Evolutionary conservation across 1,140 invertebrate genomes (phyloP).

Genomic region (Carposina sasakii): DNA sequence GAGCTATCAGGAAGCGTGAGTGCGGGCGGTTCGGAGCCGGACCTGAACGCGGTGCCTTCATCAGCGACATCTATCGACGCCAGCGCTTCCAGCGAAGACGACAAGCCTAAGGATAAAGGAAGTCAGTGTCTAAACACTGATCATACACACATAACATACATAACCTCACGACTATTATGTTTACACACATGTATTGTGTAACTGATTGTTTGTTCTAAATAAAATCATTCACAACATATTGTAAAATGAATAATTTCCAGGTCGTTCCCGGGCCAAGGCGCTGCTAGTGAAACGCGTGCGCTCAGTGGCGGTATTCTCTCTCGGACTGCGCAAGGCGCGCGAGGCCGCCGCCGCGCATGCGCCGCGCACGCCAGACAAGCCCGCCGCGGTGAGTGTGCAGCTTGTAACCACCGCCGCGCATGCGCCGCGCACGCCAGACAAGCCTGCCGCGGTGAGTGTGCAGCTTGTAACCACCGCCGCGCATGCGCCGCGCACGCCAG

Average conservation of each 20-base stretch:
- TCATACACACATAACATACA: too few species aligned
- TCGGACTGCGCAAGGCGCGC: slow-evolving; percentile 82
- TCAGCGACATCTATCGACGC: slow-evolving; percentile 39
- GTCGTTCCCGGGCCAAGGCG: slow-evolving; percentile 77
- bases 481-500: too few species aligned
- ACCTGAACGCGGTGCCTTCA: slow-evolving; percentile 53
- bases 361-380: slow-evolving; percentile 52
- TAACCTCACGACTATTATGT: too few species aligned
- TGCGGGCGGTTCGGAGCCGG: slow-evolving; percentile 59
- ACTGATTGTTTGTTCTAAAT: too few species aligned
- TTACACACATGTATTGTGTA: too few species aligned
- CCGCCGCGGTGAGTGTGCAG: slow-evolving; percentile 28
- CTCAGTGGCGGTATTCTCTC: slow-evolving; percentile 86
- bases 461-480: too few species aligned
- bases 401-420: too few species aligned
- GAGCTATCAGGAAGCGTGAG: slow-evolving; percentile 55
- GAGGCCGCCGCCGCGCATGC: slow-evolving; percentile 76
- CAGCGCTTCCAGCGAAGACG: slow-evolving; percentile 60
- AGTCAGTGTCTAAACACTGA: too few species aligned
- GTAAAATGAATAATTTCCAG: slow-evolving; percentile 29
- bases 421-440: too few species aligned
- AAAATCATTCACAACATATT: too few species aligned
- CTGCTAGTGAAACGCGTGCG: slow-evolving; percentile 85
- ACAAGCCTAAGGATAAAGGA: slow-evolving; percentile 66
- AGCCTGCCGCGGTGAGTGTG: too few species aligned